Evolutionary conservation across 1,140 invertebrate genomes (phyloP).

Genomic region (Trinorchestia longiramus): DNA sequence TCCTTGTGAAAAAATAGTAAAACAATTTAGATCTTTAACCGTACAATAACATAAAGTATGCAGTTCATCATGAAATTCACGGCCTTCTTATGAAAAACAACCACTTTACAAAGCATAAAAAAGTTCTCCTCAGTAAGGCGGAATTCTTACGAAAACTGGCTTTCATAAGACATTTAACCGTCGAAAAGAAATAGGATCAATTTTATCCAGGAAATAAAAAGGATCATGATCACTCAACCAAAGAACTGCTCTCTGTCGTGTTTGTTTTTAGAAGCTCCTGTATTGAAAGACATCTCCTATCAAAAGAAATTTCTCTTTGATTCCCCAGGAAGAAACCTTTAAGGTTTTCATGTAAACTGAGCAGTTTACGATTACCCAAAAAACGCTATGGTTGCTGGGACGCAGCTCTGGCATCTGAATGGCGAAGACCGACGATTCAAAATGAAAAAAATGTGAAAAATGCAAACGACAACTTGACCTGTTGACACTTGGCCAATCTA

Average conservation of each 20-base stretch:
- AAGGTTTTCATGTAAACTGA: background rate
- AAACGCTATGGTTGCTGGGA: background rate
- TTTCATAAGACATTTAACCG: background rate
- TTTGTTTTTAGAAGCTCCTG: background rate
- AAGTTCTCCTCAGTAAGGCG: no score
- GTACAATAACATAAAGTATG: no score
- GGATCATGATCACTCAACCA: background rate
- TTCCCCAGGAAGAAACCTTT: background rate
- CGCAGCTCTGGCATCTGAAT: background rate
- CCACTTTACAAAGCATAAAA: no score
- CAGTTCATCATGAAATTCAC: no score
- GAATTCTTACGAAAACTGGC: no score
- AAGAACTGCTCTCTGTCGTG: background rate
- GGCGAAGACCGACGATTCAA: background rate
- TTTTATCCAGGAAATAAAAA: background rate
- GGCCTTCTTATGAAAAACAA: no score
- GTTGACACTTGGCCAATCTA: background rate
- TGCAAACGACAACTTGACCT: background rate
- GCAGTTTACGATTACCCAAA: background rate
- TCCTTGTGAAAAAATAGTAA: no score
- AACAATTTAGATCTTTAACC: no score
- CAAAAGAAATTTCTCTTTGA: background rate
- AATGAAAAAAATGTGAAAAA: background rate
- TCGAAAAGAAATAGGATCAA: background rate
- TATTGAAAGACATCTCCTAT: background rate